Conservation (phyloP, 2,888 invertebrate genomes). For the Plagodis pulveraria region DNA sequence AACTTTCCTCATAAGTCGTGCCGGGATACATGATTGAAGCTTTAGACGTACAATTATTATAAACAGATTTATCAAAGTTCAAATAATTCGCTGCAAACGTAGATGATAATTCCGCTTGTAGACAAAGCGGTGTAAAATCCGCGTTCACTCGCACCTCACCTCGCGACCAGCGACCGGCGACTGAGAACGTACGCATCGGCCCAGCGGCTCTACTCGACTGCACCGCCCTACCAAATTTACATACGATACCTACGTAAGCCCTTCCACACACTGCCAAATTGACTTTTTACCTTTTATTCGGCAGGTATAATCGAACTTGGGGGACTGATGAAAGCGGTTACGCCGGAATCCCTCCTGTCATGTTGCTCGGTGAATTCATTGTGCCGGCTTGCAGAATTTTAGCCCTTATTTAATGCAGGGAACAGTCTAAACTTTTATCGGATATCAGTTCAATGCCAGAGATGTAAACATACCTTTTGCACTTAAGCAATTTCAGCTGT, state of each 20-base stretch:
- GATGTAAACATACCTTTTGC: conserved; percentile 24
- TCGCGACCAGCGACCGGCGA: conserved; percentile 46
- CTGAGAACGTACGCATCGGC: conserved; percentile 57
- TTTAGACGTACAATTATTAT: conserved; percentile 17
- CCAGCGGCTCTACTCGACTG: conserved; percentile 64
- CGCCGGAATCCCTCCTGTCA: conserved; percentile 62
- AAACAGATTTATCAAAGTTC: conserved; percentile 9
- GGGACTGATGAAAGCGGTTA: conserved; percentile 74
- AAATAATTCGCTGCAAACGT: conserved; percentile 26
- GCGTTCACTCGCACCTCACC: conserved; percentile 47
- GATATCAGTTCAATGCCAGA: conserved; percentile 11
- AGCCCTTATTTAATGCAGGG: conserved; percentile 43
- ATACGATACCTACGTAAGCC: conserved; percentile 74
- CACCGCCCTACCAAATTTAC: conserved; percentile 82
- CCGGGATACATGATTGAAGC: conserved; percentile 71
- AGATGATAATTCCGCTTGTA: conserved; percentile 46
- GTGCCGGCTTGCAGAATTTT: conserved; percentile 43
- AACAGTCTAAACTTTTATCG: conserved; percentile 37
- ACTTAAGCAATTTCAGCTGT: conserved; percentile 19
- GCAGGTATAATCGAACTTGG: conserved; percentile 79
- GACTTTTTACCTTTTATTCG: conserved; percentile 84
- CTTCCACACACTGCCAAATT: conserved; percentile 81
- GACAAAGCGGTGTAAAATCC: conserved; percentile 48
- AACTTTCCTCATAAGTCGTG: conserved; percentile 67
- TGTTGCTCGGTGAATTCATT: conserved; percentile 49